phyloP scores from a whole-genome alignment of 53 echinoderm and acorn worm species.

The Stichopus horrens region DNA sequence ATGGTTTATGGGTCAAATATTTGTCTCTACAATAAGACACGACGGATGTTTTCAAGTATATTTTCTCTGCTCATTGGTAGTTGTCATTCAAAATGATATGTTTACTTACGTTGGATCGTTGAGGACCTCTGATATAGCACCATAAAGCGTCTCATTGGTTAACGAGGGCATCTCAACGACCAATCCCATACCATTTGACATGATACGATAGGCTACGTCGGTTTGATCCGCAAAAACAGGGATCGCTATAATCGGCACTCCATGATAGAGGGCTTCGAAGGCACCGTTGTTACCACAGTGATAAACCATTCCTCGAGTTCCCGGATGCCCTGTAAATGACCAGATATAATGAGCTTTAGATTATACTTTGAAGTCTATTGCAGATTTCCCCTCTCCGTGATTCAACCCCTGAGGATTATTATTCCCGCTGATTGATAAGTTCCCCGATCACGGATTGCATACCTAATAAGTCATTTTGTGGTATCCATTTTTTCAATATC shows the following conservation, averaged over 20 bases:
- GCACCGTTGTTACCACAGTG: constrained; percentile 51
- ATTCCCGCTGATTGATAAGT: no score
- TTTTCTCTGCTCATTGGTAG: no score
- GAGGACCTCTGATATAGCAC: constrained; percentile 32
- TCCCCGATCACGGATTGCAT: no score
- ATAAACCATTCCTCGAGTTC: constrained; percentile 33
- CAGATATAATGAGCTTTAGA: no score
- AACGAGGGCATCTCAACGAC: background rate
- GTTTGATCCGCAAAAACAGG: constrained; percentile 39
- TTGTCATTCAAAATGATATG: no score
- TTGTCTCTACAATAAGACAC: no score
- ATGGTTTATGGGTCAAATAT: no score
- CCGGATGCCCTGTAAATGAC: constrained; percentile 17
- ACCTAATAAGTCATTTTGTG: constrained; percentile 36
- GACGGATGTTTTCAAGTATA: no score
- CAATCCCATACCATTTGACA: constrained; percentile 44
- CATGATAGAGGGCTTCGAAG: constrained; percentile 43
- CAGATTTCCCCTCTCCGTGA: no score
- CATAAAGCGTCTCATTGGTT: constrained; percentile 28
- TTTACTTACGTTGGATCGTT: constrained; percentile 29
- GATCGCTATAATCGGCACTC: constrained; percentile 32
- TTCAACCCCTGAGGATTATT: no score
- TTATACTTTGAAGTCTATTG: no score
- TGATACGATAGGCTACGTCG: constrained; percentile 35
- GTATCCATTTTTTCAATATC: constrained; percentile 19